Evolutionary conservation across 2,888 invertebrate species (phyloP).

Genomic region (Acanthoscelides obtectus): DNA sequence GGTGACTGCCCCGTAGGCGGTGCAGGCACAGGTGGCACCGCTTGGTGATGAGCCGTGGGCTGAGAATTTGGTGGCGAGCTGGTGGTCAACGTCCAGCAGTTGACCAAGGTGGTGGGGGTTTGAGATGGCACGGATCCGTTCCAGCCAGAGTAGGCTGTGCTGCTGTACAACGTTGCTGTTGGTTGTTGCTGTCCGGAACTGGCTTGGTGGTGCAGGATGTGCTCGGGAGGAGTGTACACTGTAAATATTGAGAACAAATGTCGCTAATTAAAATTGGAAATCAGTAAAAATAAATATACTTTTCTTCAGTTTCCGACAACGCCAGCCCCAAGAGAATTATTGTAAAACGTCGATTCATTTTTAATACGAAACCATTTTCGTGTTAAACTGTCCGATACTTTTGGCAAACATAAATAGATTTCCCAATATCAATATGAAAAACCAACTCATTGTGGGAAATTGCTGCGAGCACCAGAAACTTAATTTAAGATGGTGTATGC

Average conservation of each 20-base stretch:
- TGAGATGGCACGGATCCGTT: conserved; percentile 38
- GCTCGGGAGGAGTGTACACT: conserved; percentile 48
- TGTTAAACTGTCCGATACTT: too few species aligned
- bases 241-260: conserved; percentile 15
- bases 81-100: conserved; percentile 47
- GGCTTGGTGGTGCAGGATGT: conserved; percentile 24
- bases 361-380: too few species aligned
- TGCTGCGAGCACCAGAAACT: too few species aligned
- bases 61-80: conserved; percentile 43
- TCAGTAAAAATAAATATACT: too few species aligned
- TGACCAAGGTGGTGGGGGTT: conserved; percentile 42
- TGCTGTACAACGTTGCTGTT: conserved; percentile 26
- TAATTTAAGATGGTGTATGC: too few species aligned
- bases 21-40: background rate
- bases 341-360: too few species aligned
- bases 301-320: too few species aligned
- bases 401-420: too few species aligned
- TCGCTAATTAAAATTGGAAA: background rate
- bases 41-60: conserved; percentile 34
- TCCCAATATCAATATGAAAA: too few species aligned
- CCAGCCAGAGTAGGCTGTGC: conserved; percentile 43
- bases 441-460: too few species aligned
- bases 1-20: background rate
- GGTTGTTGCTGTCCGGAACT: conserved; percentile 38
- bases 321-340: too few species aligned